Evolutionary conservation across 2,797 vertebrate species (phyloP).

Genomic region (Nannoperca australis): DNA sequence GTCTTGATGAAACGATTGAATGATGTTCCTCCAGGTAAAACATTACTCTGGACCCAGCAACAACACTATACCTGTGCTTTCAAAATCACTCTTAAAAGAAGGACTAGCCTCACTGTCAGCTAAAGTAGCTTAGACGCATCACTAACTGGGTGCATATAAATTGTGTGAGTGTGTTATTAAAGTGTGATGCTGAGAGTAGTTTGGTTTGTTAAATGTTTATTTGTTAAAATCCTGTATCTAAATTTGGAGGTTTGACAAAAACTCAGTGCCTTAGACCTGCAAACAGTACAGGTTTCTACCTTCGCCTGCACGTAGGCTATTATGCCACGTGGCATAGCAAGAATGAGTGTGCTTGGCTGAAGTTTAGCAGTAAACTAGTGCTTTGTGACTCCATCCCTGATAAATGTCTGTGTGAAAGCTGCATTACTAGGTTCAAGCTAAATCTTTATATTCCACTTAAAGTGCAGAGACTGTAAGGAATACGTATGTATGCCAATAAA

Average conservation of each 20-base stretch:
- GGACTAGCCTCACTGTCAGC: slow-evolving; percentile 83
- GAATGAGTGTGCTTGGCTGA: slow-evolving; percentile 72
- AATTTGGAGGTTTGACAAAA: slow-evolving; percentile 68
- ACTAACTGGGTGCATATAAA: slow-evolving; percentile 70
- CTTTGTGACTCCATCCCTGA: slow-evolving; percentile 61
- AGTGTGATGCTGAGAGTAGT: slow-evolving; percentile 56
- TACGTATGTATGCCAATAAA: slow-evolving; percentile 83
- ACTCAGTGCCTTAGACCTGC: slow-evolving; percentile 87
- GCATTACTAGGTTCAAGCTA: slow-evolving; percentile 67
- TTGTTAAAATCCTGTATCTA: slow-evolving; percentile 69
- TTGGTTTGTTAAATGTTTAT: slow-evolving; percentile 61
- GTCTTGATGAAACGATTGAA: slow-evolving; percentile 81
- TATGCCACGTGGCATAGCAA: slow-evolving; percentile 55
- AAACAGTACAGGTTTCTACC: slow-evolving; percentile 64
- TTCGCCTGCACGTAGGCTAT: slow-evolving; percentile 61
- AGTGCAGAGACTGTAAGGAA: slow-evolving; percentile 78
- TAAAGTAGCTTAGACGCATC: slow-evolving; percentile 79
- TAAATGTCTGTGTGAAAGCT: slow-evolving; percentile 66
- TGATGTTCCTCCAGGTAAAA: slow-evolving; percentile 83
- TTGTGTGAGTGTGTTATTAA: slow-evolving; percentile 34
- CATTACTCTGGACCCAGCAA: slow-evolving; percentile 90
- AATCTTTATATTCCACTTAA: slow-evolving; percentile 75
- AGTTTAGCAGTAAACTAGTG: slow-evolving; percentile 68
- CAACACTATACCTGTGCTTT: slow-evolving; percentile 88
- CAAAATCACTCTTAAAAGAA: slow-evolving; percentile 80